Evolutionary conservation across 2,797 vertebrate species (phyloP).

Genomic region (Premnoplex brunnescens): DNA sequence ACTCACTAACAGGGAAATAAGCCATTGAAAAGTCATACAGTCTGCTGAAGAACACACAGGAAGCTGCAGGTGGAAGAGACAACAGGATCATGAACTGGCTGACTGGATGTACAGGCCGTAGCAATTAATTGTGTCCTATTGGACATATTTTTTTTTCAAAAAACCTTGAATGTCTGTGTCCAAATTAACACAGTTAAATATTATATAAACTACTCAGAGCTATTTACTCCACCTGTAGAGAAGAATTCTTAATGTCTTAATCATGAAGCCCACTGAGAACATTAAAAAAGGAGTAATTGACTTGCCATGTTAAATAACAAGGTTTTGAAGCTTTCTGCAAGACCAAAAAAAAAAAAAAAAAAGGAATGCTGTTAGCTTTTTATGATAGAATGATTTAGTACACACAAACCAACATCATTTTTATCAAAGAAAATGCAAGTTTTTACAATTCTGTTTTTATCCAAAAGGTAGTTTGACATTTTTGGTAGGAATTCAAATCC

Average conservation of each 20-base stretch:
- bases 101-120: neutral
- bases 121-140: neutral
- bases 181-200: neutral
- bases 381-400: neutral
- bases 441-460: neutral
- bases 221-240: neutral
- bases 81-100: neutral
- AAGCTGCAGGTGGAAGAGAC: neutral
- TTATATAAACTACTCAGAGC: neutral
- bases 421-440: neutral
- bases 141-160: neutral
- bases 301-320: neutral
- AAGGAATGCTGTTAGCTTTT: neutral
- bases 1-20: neutral
- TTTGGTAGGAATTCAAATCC: neutral
- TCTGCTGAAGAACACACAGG: neutral
- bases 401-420: neutral
- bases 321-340: neutral
- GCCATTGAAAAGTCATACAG: neutral
- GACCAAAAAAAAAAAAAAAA: neutral
- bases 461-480: neutral
- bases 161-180: neutral
- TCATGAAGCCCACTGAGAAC: neutral
- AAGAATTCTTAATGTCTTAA: neutral
- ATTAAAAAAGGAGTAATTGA: neutral